These are phyloP conservation scores for Actias luna DNA, from an alignment of 2,888 invertebrate genomes.

Conservation along the genomic window DNA sequence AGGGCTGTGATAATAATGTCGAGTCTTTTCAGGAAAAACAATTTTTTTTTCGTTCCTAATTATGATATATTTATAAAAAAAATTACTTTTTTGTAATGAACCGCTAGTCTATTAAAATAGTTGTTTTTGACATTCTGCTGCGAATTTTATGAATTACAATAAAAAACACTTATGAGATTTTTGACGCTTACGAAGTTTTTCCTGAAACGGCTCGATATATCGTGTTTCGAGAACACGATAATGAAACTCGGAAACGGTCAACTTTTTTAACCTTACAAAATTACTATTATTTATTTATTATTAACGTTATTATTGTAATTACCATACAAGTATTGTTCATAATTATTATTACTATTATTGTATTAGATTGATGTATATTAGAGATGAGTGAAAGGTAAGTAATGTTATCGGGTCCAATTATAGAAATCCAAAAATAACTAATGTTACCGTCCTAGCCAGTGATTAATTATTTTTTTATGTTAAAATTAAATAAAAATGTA, in stretches of 20 bases:
- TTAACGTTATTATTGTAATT: conserved; percentile 47
- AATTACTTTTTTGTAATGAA: too few relatives aligned
- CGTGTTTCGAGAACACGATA: conserved; percentile 38
- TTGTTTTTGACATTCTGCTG: too few relatives aligned
- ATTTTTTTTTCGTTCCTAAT: too few relatives aligned
- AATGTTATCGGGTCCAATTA: conserved; percentile 52
- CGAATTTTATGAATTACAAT: too few relatives aligned
- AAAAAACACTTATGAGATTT: too few relatives aligned
- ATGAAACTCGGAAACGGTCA: conserved; percentile 58
- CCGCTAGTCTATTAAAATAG: too few relatives aligned
- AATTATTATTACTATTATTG: conserved; percentile 53
- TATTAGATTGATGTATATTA: conserved; percentile 54
- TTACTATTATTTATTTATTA: conserved; percentile 23
- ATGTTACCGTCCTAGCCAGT: conserved; percentile 73
- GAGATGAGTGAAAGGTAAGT: conserved; percentile 53
- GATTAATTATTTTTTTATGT: conserved; percentile 39
- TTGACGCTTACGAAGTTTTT: too few relatives aligned
- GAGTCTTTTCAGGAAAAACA: too few relatives aligned
- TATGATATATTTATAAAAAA: too few relatives aligned
- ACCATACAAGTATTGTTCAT: conserved; percentile 75
- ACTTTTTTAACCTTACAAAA: conserved; percentile 40
- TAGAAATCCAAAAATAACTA: conserved; percentile 29
- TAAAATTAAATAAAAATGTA: conserved; percentile 4
- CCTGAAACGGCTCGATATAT: too few relatives aligned
- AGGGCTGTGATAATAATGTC: conserved; percentile 77